A percentile compares a stretch with the other conserved stretches of the same genome.
These are phyloP conservation scores for Glareola pratincola DNA, from an alignment of 2,113 vertebrate genomes.

Conservation along the genomic window DNA sequence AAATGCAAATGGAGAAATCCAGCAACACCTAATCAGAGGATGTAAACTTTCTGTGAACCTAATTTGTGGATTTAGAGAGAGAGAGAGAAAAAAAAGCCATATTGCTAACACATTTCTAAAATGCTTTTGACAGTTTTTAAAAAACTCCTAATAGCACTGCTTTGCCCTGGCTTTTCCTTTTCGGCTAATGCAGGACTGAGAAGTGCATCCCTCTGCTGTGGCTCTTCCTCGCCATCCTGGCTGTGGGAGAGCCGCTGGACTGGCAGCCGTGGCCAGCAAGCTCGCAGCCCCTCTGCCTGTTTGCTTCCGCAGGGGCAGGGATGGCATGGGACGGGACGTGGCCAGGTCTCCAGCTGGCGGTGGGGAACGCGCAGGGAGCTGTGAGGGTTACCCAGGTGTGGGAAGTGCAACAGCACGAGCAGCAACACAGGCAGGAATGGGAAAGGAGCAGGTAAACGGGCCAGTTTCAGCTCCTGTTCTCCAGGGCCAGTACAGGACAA, in stretches of 20 bases:
- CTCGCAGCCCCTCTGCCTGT: not conserved
- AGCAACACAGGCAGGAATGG: not conserved
- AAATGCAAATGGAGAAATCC: conserved; percentile 56
- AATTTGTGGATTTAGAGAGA: conserved; percentile 48
- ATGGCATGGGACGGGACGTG: fast-evolving
- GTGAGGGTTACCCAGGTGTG: fast-evolving
- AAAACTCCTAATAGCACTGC: not conserved
- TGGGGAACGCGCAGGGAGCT: not conserved
- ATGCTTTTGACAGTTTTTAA: not conserved
- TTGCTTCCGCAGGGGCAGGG: not conserved
- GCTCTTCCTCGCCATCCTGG: not conserved
- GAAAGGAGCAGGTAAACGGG: not conserved
- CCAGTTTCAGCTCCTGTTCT: not conserved
- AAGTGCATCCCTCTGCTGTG: not conserved
- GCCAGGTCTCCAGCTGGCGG: fast-evolving
- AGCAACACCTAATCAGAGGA: conserved; percentile 43
- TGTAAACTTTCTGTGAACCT: conserved; percentile 50
- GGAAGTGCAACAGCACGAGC: not conserved
- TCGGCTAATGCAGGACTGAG: not conserved
- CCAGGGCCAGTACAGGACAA: not conserved
- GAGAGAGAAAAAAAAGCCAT: not conserved
- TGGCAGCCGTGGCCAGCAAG: not conserved
- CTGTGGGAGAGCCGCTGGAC: not conserved
- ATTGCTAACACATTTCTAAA: not conserved
- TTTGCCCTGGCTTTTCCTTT: not conserved